Evolutionary conservation across 2,888 invertebrate species (phyloP).

Genomic region (Drosophila kambysellisi): DNA sequence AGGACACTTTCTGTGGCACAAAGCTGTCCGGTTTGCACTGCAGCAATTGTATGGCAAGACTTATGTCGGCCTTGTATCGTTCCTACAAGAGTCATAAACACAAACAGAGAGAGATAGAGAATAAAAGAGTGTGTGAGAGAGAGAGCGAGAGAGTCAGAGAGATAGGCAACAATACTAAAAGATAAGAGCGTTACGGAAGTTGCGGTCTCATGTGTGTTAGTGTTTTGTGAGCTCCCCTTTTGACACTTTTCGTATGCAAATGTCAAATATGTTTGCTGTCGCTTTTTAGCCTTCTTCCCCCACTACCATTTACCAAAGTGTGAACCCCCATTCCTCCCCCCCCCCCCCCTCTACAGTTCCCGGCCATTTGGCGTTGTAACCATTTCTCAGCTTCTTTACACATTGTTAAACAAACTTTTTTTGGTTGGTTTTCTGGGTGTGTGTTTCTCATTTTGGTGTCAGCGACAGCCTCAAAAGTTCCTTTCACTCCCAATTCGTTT

Average conservation of each 20-base stretch:
- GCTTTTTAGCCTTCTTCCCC: constrained; percentile 17
- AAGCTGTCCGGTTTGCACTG: constrained; percentile 98
- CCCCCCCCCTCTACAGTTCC: background rate
- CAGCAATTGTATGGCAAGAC: constrained; percentile 95
- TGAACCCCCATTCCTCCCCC: background rate
- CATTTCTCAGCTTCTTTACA: constrained; percentile 59
- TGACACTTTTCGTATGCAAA: constrained; percentile 77
- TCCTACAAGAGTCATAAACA: constrained; percentile 87
- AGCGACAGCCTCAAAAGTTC: constrained; percentile 70
- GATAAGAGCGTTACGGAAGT: constrained; percentile 67
- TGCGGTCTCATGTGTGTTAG: constrained; percentile 29
- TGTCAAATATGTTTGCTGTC: constrained; percentile 73
- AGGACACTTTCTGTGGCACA: constrained; percentile 95
- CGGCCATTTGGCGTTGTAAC: constrained; percentile 33
- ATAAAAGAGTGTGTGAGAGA: background rate
- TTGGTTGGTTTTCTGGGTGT: constrained; percentile 25
- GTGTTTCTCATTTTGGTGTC: constrained; percentile 72
- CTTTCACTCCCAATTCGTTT: constrained; percentile 24
- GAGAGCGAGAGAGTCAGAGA: background rate
- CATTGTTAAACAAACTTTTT: constrained; percentile 74
- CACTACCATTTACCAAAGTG: background rate
- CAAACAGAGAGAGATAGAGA: background rate
- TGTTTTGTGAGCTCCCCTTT: constrained; percentile 39
- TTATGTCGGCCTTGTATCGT: constrained; percentile 96
- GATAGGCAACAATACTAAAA: constrained; percentile 38